phyloP scores from a whole-genome alignment of 1,140 invertebrate species.

The Mya arenaria region DNA sequence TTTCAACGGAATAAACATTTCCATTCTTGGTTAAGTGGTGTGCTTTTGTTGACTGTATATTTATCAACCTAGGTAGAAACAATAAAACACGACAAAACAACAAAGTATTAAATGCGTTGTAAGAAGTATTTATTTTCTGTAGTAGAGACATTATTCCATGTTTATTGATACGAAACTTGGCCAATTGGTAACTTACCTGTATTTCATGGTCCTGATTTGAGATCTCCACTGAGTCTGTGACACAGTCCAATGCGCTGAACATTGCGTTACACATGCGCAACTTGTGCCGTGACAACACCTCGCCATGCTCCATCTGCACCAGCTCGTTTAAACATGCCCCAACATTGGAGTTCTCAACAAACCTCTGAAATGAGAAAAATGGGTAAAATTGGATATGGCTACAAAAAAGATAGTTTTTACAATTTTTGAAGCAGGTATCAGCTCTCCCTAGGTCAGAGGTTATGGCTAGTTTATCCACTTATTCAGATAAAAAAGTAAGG shows the following conservation, averaged over 20 bases:
- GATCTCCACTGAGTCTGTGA: slow-evolving; percentile 92
- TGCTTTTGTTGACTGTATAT: too few relatives aligned
- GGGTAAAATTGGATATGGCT: background rate
- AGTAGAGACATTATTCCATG: too few relatives aligned
- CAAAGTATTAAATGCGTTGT: too few relatives aligned
- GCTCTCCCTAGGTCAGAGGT: background rate
- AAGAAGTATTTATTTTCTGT: too few relatives aligned
- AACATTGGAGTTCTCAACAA: slow-evolving; percentile 87
- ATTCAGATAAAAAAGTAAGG: slow-evolving; percentile 2
- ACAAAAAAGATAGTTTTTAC: background rate
- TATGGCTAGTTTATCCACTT: background rate
- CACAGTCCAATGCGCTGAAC: slow-evolving; percentile 91
- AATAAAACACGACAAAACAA: too few relatives aligned
- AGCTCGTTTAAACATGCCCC: slow-evolving; percentile 89
- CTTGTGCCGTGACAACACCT: slow-evolving; percentile 84
- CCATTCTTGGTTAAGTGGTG: too few relatives aligned
- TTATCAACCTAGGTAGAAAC: too few relatives aligned
- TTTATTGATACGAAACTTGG: too few relatives aligned
- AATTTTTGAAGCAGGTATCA: background rate
- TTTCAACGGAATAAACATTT: too few relatives aligned
- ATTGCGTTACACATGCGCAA: slow-evolving; percentile 87
- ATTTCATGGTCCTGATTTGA: slow-evolving; percentile 90
- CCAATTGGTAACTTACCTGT: slow-evolving; percentile 88
- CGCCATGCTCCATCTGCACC: slow-evolving; percentile 86
- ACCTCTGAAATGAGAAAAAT: slow-evolving; percentile 83